These are phyloP conservation scores for Melinaea marsaeus DNA, from an alignment of 2,888 invertebrate genomes.

Conservation along the genomic window DNA sequence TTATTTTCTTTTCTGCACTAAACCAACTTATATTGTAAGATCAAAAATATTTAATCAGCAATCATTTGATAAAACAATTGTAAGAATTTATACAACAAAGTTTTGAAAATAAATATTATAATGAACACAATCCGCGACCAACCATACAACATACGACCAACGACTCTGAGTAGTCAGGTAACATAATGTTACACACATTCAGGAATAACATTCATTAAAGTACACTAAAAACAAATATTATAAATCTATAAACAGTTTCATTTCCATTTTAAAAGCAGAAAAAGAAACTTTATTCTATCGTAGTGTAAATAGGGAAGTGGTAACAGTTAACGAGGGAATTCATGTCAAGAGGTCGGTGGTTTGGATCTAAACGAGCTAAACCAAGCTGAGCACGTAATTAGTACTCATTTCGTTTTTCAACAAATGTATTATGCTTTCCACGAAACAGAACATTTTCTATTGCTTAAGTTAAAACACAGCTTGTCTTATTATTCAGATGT, in stretches of 20 bases:
- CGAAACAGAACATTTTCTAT: not conserved
- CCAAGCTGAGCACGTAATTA: constrained; percentile 23
- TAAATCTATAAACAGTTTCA: not conserved
- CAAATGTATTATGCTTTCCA: not conserved
- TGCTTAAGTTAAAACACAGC: not conserved
- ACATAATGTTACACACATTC: too few relatives aligned
- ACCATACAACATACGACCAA: too few relatives aligned
- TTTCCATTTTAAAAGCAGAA: constrained; percentile 14
- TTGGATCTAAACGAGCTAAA: constrained; percentile 16
- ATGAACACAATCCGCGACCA: too few relatives aligned
- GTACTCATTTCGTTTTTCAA: constrained; percentile 15
- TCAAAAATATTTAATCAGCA: too few relatives aligned
- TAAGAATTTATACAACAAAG: too few relatives aligned
- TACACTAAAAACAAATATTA: too few relatives aligned
- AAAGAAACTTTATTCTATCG: not conserved
- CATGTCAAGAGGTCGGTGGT: constrained; percentile 23
- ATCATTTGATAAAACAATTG: too few relatives aligned
- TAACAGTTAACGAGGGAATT: constrained; percentile 19
- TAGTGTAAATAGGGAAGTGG: constrained; percentile 9
- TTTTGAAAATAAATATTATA: too few relatives aligned
- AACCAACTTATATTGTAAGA: too few relatives aligned
- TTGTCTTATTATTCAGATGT: not conserved
- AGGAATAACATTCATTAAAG: too few relatives aligned
- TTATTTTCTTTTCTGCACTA: too few relatives aligned
- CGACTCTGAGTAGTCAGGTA: too few relatives aligned